These are phyloP conservation scores for Leucania comma DNA, from an alignment of 2,888 invertebrate genomes.

Conservation along the genomic window DNA sequence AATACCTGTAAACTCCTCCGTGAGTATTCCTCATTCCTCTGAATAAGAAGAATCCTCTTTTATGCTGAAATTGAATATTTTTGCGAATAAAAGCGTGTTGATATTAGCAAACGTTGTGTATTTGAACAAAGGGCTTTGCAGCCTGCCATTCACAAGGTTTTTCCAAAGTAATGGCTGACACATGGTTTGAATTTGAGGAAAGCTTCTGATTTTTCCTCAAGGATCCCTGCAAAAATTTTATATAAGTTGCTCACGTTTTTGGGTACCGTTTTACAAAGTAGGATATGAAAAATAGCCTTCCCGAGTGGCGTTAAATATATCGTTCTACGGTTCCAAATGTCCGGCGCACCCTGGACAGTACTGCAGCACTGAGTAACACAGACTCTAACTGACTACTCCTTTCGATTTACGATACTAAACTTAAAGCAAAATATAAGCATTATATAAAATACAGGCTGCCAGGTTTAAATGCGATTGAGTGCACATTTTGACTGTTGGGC, in stretches of 20 bases:
- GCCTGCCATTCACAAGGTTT: constrained; percentile 29
- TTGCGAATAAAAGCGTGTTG: constrained; percentile 44
- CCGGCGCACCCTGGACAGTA: no score
- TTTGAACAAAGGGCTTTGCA: constrained; percentile 47
- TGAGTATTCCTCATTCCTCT: neutral
- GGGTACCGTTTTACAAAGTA: neutral
- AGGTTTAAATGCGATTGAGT: no score
- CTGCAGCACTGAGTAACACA: no score
- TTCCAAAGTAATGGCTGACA: constrained; percentile 17
- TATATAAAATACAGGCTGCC: no score
- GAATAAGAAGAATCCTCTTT: constrained; percentile 10
- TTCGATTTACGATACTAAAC: no score
- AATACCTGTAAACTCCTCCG: constrained; percentile 17
- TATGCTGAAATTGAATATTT: constrained; percentile 50
- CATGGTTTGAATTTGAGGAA: constrained; percentile 13
- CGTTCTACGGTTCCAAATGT: no score
- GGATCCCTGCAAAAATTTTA: neutral
- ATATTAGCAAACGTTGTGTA: constrained; percentile 46
- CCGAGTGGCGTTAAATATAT: no score
- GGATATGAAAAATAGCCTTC: no score
- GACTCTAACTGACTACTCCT: no score
- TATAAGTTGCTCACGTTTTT: neutral
- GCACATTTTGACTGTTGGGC: no score
- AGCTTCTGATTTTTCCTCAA: constrained; percentile 5
- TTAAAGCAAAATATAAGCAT: no score